These are phyloP conservation scores for Diploptera punctata DNA, from an alignment of 2,888 invertebrate genomes.

Conservation along the genomic window DNA sequence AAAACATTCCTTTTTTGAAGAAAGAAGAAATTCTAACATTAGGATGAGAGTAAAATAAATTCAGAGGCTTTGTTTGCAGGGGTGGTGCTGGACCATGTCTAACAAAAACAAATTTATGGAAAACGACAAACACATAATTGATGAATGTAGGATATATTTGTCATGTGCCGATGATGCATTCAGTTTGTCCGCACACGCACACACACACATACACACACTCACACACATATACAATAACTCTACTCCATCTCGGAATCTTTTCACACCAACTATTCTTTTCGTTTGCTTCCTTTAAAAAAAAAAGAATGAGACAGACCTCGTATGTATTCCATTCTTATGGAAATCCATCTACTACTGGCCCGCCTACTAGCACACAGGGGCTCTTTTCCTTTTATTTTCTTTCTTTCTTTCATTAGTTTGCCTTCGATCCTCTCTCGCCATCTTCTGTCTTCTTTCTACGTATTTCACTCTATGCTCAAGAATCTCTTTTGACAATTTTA, in stretches of 20 bases:
- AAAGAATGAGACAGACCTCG: background rate
- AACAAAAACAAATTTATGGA: too few species aligned
- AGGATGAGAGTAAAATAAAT: too few species aligned
- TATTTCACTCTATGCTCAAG: background rate
- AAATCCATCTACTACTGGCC: slow-evolving; percentile 32
- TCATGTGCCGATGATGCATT: slow-evolving; percentile 2
- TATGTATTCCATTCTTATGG: slow-evolving; percentile 34
- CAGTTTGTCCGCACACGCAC: background rate
- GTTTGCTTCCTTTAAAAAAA: slow-evolving; percentile 27
- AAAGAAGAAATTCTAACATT: too few species aligned
- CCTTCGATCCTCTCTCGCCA: slow-evolving; percentile 7
- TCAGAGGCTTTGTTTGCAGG: too few species aligned
- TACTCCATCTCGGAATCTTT: slow-evolving; percentile 16
- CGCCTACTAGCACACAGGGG: background rate
- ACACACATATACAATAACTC: slow-evolving; percentile 7
- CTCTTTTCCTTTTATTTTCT: slow-evolving; percentile 22
- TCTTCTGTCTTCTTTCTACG: background rate
- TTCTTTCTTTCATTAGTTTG: slow-evolving; percentile 31
- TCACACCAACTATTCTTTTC: slow-evolving; percentile 26
- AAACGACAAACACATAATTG: too few species aligned
- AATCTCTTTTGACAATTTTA: background rate
- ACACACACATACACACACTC: too few species aligned
- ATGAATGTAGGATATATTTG: too few species aligned
- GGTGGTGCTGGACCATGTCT: too few species aligned
- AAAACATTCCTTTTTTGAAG: too few species aligned